phyloP scores from a whole-genome alignment of 2,888 invertebrate species.

The Lathronympha strigana region DNA sequence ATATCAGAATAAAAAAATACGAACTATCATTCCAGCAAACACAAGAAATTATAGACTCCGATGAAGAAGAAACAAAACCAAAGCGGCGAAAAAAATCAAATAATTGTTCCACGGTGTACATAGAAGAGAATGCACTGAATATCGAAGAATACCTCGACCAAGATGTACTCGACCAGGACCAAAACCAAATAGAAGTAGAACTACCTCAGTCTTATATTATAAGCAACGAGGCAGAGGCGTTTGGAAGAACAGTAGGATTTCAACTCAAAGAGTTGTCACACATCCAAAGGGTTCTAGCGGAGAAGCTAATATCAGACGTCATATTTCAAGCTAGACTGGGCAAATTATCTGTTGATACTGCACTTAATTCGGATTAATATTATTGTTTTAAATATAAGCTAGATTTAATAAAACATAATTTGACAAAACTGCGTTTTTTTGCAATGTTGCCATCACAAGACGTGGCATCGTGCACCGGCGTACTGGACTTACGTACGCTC shows the following conservation, averaged over 20 bases:
- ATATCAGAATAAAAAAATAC: neutral
- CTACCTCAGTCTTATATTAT: neutral
- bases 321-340: conserved; percentile 55
- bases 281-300: conserved; percentile 53
- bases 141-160: conserved; percentile 9
- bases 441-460: conserved; percentile 11
- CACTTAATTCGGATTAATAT: conserved; percentile 43
- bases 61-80: conserved; percentile 10
- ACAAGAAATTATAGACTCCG: conserved; percentile 25
- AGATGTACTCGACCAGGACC: conserved; percentile 2
- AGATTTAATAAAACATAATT: neutral
- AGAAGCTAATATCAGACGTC: conserved; percentile 60
- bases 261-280: conserved; percentile 52
- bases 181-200: neutral
- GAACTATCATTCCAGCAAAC: conserved; percentile 7
- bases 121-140: neutral
- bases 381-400: conserved; percentile 23
- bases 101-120: neutral
- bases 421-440: conserved; percentile 1
- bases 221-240: conserved; percentile 45
- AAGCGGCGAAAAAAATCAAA: conserved; percentile 4
- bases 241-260: conserved; percentile 50
- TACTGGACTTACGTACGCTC: too few relatives aligned
- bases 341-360: conserved; percentile 48
- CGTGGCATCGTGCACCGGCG: conserved; percentile 1